A percentile compares a stretch with the other conserved stretches of the same genome.
These are phyloP conservation scores for Polylopha cassiicola DNA, from an alignment of 2,888 invertebrate species.

Conservation along the genomic window DNA sequence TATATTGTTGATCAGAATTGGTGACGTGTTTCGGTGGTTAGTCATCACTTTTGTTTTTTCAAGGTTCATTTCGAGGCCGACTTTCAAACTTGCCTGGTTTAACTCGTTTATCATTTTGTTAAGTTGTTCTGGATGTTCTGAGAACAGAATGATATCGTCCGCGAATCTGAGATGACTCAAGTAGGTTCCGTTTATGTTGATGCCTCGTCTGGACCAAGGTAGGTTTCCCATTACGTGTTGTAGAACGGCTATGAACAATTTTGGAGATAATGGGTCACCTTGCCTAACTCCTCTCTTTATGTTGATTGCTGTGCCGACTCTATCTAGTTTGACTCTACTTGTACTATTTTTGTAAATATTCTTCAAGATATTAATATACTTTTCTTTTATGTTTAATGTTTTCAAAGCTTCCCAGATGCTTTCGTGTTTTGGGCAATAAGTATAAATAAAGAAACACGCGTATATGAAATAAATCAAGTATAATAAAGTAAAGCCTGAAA, in stretches of 20 bases:
- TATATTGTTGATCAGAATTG: not conserved
- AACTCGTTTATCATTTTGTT: constrained; percentile 1
- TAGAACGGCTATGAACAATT: constrained; percentile 7
- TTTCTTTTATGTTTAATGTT: no score
- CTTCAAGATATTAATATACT: no score
- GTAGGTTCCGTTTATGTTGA: constrained; percentile 5
- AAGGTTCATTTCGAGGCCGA: not conserved
- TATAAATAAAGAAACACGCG: no score
- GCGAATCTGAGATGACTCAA: constrained; percentile 2
- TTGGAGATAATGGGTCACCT: constrained; percentile 5
- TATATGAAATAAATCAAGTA: no score
- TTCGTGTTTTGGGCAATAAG: no score
- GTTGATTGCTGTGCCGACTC: no score
- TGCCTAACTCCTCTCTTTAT: constrained; percentile 2
- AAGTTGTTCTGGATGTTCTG: constrained; percentile 1
- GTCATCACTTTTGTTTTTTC: not conserved
- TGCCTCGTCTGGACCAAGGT: constrained; percentile 6
- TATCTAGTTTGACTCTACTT: no score
- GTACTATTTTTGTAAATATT: no score
- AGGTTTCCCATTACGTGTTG: constrained; percentile 7
- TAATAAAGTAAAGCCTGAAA: no score
- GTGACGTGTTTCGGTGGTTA: not conserved
- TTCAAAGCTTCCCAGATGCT: no score
- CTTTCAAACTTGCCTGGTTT: not conserved
- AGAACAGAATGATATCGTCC: constrained; percentile 1